Conservation (phyloP, 2,888 invertebrate species). For the Hybos culiciformis region DNA sequence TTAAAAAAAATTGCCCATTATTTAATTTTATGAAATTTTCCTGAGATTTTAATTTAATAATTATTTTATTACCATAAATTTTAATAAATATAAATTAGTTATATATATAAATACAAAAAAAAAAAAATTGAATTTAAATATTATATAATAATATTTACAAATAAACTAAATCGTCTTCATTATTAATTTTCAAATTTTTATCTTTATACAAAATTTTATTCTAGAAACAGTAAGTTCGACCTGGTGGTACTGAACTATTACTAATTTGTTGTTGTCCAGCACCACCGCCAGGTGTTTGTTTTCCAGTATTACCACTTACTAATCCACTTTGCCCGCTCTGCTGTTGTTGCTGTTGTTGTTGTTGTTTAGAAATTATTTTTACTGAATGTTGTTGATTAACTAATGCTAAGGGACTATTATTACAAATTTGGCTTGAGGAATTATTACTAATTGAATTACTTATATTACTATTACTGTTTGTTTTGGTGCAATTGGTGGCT, state of each 20-base stretch:
- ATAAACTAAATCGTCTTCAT: constrained; percentile 24
- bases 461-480: neutral
- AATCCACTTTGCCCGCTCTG: constrained; percentile 8
- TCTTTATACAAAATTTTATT: constrained; percentile 21
- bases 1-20: too few species aligned
- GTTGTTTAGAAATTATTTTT: constrained; percentile 14
- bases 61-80: too few species aligned
- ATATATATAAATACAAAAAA: too few species aligned
- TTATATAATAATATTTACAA: too few species aligned
- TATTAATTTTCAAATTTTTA: constrained; percentile 15
- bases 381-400: constrained; percentile 18
- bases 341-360: constrained; percentile 11
- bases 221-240: constrained; percentile 33
- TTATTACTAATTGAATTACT: neutral
- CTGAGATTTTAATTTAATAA: too few species aligned
- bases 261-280: constrained; percentile 13
- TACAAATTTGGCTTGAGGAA: neutral
- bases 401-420: constrained; percentile 15
- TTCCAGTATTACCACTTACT: constrained; percentile 6
- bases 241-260: constrained; percentile 20
- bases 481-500: neutral
- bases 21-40: too few species aligned
- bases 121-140: too few species aligned
- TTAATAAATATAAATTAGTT: too few species aligned
- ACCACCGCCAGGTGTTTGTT: constrained; percentile 7